Percentiles rank a stretch among this genome's conserved stretches.
These are phyloP conservation scores for Brachionus koreanus DNA, from an alignment of 1,140 invertebrate species.

Conservation along the genomic window DNA sequence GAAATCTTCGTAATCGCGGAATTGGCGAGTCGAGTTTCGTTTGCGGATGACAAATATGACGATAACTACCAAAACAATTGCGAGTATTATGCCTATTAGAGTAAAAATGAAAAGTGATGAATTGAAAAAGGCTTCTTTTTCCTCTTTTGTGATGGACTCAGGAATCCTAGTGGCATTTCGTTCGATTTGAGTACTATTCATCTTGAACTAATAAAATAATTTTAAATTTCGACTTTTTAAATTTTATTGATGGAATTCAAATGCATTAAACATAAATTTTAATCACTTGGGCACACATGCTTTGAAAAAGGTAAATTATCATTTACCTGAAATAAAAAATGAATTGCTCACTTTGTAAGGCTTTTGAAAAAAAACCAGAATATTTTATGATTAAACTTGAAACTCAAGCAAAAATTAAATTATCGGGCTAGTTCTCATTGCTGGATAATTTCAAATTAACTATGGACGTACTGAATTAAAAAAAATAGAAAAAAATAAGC, in stretches of 20 bases:
- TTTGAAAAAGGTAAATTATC: not conserved
- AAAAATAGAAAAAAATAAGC: not conserved
- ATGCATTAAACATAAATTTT: not conserved
- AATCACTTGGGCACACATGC: not conserved
- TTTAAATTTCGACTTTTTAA: not conserved
- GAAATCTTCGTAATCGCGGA: not conserved
- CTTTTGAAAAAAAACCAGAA: not conserved
- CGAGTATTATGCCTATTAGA: not conserved
- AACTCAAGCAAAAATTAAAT: not conserved
- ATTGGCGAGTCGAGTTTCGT: not conserved
- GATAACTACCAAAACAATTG: not conserved
- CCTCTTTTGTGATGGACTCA: not conserved
- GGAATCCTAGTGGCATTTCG: not conserved
- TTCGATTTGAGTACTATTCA: not conserved
- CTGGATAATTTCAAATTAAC: not conserved
- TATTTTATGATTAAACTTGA: not conserved
- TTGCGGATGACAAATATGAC: conserved; percentile 14
- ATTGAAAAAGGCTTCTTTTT: conserved; percentile 14
- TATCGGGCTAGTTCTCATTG: not conserved
- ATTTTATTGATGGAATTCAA: not conserved
- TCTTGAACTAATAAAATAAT: not conserved
- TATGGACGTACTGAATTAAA: not conserved
- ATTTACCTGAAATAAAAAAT: not conserved
- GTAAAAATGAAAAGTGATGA: conserved; percentile 5
- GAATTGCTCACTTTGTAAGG: not conserved